Evolutionary conservation across 2,888 invertebrate genomes (phyloP), one percentile per base, ranked within the genome.

Genomic region (Sturmia bella): DNA sequence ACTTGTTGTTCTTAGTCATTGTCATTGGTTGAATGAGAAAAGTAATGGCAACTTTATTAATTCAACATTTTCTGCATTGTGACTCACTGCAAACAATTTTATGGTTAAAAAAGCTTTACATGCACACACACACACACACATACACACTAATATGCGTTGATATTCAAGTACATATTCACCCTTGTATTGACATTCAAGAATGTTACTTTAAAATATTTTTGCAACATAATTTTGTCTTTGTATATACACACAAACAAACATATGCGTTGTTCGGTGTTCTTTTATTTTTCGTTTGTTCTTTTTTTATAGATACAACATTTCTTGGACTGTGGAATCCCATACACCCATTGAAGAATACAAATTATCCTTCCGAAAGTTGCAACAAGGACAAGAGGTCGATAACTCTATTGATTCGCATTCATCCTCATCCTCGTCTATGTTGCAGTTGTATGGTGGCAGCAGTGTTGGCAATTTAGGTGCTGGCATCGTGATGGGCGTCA

Each of bases 291-390:
- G 24, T 43, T 21, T 76, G 17, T 15, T 63, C 54, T 45, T 45
- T 24, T 69, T 37, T 15, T 64, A 92, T 85, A 93, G 93, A 87
- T 94, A 94, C 90, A 94, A 94, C 88, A 93, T 94, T 85, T 93
- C 93, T 61, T 94, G 94, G 94, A 92, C 92, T 54, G 94, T 94
- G 37, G 93, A 94, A 88, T 94, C 94, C 70, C 92, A 93, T 87
- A 93, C 93, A 84, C 93, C 94, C 69, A 93, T 94, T 79, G 93
- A 94, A 86, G 94, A 94, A 89, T 94, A 94, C 89, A 93, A 94
- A 89, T 89, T 94, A 85, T 92, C 92, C 85, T 94, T 93, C 90
- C 91, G 94, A 86, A 92, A 93, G 89, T 91, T 93, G 85, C 93
- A 93, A 61, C 93, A 93, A 89, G 91, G 91, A 90, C 91, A 90